Percentiles rank a stretch among this genome's conserved stretches.
Conservation (phyloP, 2,888 invertebrate species). For the Xanthorhoe spadicearia region DNA sequence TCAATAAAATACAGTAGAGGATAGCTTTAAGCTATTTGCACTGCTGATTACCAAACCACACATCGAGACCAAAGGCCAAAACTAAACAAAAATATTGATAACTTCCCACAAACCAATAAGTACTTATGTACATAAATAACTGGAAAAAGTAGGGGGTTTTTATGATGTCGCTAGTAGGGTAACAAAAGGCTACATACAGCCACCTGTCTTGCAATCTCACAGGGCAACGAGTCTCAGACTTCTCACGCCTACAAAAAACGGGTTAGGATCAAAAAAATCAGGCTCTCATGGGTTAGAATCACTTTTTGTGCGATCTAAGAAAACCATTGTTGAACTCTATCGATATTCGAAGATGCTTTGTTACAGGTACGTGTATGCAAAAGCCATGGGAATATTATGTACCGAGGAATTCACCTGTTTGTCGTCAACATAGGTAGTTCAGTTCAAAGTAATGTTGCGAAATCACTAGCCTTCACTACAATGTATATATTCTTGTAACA, state of each 20-base stretch:
- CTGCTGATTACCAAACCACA: conserved; percentile 13
- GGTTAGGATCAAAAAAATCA: conserved; percentile 64
- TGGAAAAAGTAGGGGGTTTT: conserved; percentile 26
- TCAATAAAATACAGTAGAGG: background rate
- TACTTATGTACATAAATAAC: conserved; percentile 37
- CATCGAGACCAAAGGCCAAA: conserved; percentile 3
- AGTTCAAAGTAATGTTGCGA: no score
- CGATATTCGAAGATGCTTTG: conserved; percentile 26
- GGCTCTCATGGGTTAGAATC: conserved; percentile 47
- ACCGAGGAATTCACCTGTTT: conserved; percentile 13
- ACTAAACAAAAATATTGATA: conserved; percentile 33
- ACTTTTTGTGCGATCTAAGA: conserved; percentile 45
- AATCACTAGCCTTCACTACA: no score
- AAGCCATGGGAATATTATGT: conserved; percentile 23
- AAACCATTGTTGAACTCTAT: conserved; percentile 23
- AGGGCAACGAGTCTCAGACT: conserved; percentile 41
- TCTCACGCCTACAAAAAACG: conserved; percentile 80
- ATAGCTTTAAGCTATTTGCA: conserved; percentile 19
- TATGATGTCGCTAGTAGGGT: conserved; percentile 34
- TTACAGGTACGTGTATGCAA: conserved; percentile 17
- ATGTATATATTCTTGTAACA: no score
- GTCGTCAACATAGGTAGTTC: background rate
- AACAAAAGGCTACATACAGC: conserved; percentile 49
- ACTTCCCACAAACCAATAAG: conserved; percentile 33
- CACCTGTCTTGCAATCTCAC: conserved; percentile 74